A percentile compares a stretch with the other conserved stretches of the same genome.
phyloP scores from a whole-genome alignment of 2,888 invertebrate genomes.

The Philopedon plagiatum region DNA sequence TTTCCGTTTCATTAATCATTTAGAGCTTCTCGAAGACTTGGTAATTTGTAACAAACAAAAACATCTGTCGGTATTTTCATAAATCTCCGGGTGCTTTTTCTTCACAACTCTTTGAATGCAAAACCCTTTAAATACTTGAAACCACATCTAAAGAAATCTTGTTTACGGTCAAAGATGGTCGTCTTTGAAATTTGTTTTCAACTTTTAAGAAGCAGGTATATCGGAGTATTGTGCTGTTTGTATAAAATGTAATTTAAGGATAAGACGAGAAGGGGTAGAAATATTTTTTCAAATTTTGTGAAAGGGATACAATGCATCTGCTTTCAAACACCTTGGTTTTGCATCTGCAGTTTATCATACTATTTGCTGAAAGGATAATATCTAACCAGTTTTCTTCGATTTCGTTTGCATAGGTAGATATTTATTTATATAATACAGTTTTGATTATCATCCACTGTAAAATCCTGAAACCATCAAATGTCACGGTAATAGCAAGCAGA shows the following conservation, averaged over 20 bases:
- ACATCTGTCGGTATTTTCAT: slow-evolving; percentile 18
- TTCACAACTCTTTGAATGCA: slow-evolving; percentile 17
- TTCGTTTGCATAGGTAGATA: too few species aligned
- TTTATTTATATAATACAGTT: too few species aligned
- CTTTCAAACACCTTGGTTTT: slow-evolving; percentile 22
- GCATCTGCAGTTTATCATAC: slow-evolving; percentile 14
- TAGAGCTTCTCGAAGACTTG: slow-evolving; percentile 1
- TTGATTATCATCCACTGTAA: too few species aligned
- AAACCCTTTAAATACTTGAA: slow-evolving; percentile 31
- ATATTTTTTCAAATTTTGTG: slow-evolving; percentile 31
- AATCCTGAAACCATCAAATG: too few species aligned
- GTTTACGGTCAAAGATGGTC: slow-evolving; percentile 22
- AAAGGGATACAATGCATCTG: slow-evolving; percentile 17
- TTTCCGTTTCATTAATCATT: slow-evolving; percentile 20
- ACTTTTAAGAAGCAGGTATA: slow-evolving; percentile 30
- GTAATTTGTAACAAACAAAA: slow-evolving; percentile 3
- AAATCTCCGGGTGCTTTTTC: background rate
- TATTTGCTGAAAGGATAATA: background rate
- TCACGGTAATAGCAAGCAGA: too few species aligned
- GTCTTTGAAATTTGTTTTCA: slow-evolving; percentile 34
- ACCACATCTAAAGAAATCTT: slow-evolving; percentile 34
- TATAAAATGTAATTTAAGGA: slow-evolving; percentile 12
- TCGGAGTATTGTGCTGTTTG: background rate
- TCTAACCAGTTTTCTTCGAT: background rate
- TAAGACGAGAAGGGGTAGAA: slow-evolving; percentile 30